Base-by-base conservation (phyloP, 2,888 invertebrate genomes). In the Drosophila suboccidentalis region DNA sequence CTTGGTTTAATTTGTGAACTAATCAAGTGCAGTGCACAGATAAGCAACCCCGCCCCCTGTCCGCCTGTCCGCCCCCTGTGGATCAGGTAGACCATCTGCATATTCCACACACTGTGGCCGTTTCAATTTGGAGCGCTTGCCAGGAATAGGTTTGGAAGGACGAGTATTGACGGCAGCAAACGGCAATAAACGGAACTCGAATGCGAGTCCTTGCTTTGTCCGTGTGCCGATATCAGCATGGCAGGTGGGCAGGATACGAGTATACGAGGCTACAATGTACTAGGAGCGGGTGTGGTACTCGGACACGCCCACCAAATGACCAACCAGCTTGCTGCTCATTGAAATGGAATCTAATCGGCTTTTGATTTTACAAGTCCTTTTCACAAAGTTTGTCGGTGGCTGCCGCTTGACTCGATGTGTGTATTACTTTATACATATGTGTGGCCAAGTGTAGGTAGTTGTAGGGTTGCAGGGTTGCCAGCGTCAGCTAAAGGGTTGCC, bases 341-440 rank as follows among this genome's bases (percentile, higher is more conserved):
- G 81, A 90, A 89, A 89, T 82, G 87, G 90, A 90, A 89, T 90
- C 84, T 90, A 90, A 89, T 89, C 90, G 89, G 89, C 89, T 89
- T 90, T 90, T 90, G 89, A 89, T 90, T 89, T 89, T 90, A 82
- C 87, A 89, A 87, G 89, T 84, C 87, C 89, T 87, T 74, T 84
- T 84, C 85, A 82, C 82, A 82, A 88, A 82, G 82, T 85, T 81
- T 87, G 73, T 61, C 72, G 76, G 77, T 88, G 71, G 64, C 71
- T 72, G 70, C 36, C 68, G 66, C 50, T 76, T 61, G 29, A 54
- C 51, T 62, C 62, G 47, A 51, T 65, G 63, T 71, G 46, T 63
- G 60, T 69, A 71, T 60, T 65, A 54, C 47, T 55, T 53, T 49
- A 69, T 53, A 54, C 38, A 54, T 22, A 50, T 44, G 26, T 26